Evolutionary conservation across 2,797 vertebrate species (phyloP), one percentile per base, ranked within the genome.

Genomic region (Lacerta viridis): DNA sequence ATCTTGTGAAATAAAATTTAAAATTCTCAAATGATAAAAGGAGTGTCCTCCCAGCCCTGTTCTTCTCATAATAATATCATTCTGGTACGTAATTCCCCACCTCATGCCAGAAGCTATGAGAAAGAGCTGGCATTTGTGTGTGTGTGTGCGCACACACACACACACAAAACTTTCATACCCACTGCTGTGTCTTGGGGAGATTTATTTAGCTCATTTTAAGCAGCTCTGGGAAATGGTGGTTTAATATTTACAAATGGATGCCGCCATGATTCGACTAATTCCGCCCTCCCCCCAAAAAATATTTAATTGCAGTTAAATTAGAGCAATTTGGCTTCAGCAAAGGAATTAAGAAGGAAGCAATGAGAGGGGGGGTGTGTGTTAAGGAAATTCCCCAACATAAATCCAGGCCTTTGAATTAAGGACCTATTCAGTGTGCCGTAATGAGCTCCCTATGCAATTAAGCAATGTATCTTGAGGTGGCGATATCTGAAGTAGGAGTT

Each of bases 281-380:
- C 41, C 68, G 80, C 77, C 27, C 20, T n/a, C 27, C 4, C 46
- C 50, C 33, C 66, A 41, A 76, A 75, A 59, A 55, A 78, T 89
- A 93, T 87, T 89, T 94, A 94, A 95, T 93, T 93, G 92, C 90
- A 87, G 93, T 91, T 93, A 92, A 96, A 93, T 93, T 91, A 95
- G 91, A 87, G 90, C 74, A 90, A 87, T 94, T 90, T 96, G 88
- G 82, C 92, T 94, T 75, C 91, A 87, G 92, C 91, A 83, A 79
- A 91, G 92, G 92, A 93, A 92, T n/a, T 91, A 78, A 55, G 90
- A 36, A 15, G 13, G 33, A 85, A 82, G 50, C 29, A 27, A 84
- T 43, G 29, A 86, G 71, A 75, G 89, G 50, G 1, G 5, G 5
- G 4, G 39, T 36, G 76, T 72, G 86, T 80, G 89, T 27, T 4